Evolutionary conservation across 2,113 vertebrate genomes (phyloP).

Genomic region (Seriola aureovittata): DNA sequence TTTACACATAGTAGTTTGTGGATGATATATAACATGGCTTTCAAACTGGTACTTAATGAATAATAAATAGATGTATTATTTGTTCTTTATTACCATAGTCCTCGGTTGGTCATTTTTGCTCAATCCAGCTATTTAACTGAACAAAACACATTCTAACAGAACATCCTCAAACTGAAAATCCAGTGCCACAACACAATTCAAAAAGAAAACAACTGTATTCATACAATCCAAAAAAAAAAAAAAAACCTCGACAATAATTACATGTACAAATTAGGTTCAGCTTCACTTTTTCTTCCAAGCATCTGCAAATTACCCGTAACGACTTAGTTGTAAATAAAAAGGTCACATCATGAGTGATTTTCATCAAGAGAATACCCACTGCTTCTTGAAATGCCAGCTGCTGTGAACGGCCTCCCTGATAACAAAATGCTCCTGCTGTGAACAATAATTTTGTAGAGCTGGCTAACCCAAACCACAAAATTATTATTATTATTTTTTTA

Average conservation of each 20-base stretch:
- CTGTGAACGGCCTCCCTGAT: neutral
- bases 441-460: neutral
- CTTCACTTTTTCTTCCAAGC: neutral
- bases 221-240: no score
- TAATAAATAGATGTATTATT: no score
- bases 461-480: neutral
- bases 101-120: neutral
- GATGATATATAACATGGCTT: neutral
- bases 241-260: neutral
- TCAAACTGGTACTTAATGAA: neutral
- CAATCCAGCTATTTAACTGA: neutral
- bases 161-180: no score
- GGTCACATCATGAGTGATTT: conserved; percentile 58
- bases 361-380: conserved; percentile 34
- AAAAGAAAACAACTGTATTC: no score
- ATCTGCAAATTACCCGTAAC: conserved; percentile 25
- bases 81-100: no score
- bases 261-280: conserved; percentile 1
- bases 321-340: conserved; percentile 42
- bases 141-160: neutral
- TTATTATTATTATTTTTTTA: no score
- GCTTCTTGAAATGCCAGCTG: conserved; percentile 47
- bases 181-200: neutral
- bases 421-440: neutral
- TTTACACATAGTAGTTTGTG: neutral